These are phyloP conservation scores for Strigamia transsilvanica DNA, from an alignment of 2,888 invertebrate genomes.

Conservation along the genomic window DNA sequence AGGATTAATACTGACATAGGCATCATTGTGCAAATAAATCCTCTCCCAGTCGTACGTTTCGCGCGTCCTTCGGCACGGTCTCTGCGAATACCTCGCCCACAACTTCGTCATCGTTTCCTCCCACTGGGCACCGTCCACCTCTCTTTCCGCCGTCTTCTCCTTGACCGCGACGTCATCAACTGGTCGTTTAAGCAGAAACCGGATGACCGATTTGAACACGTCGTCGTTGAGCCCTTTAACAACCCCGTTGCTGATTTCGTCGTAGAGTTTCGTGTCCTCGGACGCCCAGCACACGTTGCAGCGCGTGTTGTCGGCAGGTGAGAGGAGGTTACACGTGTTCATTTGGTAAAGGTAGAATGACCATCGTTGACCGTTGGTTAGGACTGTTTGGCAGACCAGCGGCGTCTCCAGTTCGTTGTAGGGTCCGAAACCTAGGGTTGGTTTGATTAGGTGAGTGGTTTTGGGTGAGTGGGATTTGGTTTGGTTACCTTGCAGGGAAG, in stretches of 20 bases:
- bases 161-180: too few relatives aligned
- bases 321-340: constrained; percentile 71
- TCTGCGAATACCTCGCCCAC: constrained; percentile 73
- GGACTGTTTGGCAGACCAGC: constrained; percentile 82
- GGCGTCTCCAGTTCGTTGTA: constrained; percentile 92
- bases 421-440: constrained; percentile 77
- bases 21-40: constrained; percentile 69
- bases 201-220: constrained; percentile 76
- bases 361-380: constrained; percentile 88
- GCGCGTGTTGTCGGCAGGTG: constrained; percentile 68
- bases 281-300: constrained; percentile 84
- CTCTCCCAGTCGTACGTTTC: constrained; percentile 84
- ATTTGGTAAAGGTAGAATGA: constrained; percentile 90
- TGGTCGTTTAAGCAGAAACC: constrained; percentile 78
- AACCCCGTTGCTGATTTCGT: constrained; percentile 70
- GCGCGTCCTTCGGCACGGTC: constrained; percentile 70
- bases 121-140: constrained; percentile 34
- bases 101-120: constrained; percentile 70
- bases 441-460: too few relatives aligned
- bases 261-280: constrained; percentile 76
- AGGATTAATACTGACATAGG: background rate
- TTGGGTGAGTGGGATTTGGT: too few relatives aligned
- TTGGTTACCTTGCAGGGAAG: background rate
- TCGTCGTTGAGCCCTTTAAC: constrained; percentile 78
- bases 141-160: constrained; percentile 66